phyloP scores from a whole-genome alignment of 2,113 vertebrate genomes.

The Muscicapa adusta region DNA sequence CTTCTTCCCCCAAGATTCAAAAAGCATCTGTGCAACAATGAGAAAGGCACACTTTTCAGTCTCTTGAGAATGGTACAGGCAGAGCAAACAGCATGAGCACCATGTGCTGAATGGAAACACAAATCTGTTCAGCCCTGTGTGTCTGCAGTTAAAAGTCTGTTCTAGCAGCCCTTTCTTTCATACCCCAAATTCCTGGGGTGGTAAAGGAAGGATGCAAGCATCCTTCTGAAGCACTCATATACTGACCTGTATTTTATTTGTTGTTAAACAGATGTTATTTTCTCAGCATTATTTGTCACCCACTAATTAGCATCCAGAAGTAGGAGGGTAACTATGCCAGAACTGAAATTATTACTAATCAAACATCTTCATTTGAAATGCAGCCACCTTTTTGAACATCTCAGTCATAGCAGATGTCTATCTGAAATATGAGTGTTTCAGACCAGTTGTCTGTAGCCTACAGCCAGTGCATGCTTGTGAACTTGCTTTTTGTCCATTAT shows the following conservation, averaged over 20 bases:
- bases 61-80: neutral
- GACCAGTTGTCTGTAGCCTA: neutral
- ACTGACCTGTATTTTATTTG: neutral
- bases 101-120: neutral
- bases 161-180: neutral
- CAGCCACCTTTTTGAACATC: neutral
- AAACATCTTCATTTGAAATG: neutral
- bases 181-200: no score
- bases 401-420: neutral
- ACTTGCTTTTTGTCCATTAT: neutral
- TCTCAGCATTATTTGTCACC: neutral
- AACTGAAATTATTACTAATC: neutral
- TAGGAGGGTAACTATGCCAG: neutral
- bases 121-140: neutral
- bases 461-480: neutral
- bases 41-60: neutral
- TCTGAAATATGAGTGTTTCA: neutral
- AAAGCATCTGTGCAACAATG: neutral
- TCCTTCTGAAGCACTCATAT: neutral
- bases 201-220: neutral
- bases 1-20: neutral
- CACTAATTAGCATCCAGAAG: neutral
- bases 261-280: neutral
- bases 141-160: neutral
- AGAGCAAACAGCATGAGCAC: neutral